A percentile compares a stretch with the other conserved stretches of the same genome.
Evolutionary conservation across 2,888 invertebrate genomes (phyloP).

Genomic region (Xylota segnis): DNA sequence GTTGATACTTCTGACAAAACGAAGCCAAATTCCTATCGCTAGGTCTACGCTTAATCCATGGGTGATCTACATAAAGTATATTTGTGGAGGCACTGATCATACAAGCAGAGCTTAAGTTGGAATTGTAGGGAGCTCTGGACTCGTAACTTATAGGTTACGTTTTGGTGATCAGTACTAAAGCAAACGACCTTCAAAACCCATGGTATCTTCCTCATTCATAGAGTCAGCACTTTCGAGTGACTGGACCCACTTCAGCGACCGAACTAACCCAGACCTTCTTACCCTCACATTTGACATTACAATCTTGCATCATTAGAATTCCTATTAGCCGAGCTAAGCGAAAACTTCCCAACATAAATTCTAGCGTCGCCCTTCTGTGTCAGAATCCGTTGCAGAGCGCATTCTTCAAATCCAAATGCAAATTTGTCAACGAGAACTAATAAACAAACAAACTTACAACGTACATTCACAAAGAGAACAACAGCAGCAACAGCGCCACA

Average conservation of each 20-base stretch:
- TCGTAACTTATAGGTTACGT: too few relatives aligned
- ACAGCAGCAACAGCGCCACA: slow-evolving; percentile 13
- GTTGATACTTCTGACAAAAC: too few relatives aligned
- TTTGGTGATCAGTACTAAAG: too few relatives aligned
- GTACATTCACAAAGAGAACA: slow-evolving; percentile 50
- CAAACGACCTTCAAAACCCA: too few relatives aligned
- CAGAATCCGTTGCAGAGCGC: slow-evolving; percentile 39
- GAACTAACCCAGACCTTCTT: slow-evolving; percentile 33
- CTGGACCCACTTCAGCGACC: too few relatives aligned
- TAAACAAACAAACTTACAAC: slow-evolving; percentile 64
- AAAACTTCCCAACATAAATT: slow-evolving; percentile 51
- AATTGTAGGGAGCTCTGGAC: too few relatives aligned
- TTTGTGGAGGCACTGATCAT: too few relatives aligned
- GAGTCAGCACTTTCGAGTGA: neutral
- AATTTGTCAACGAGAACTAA: slow-evolving; percentile 66
- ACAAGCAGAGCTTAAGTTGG: too few relatives aligned
- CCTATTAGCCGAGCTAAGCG: neutral
- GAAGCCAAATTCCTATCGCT: too few relatives aligned
- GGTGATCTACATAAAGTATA: too few relatives aligned
- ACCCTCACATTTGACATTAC: neutral
- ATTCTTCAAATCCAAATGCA: slow-evolving; percentile 66
- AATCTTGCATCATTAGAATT: slow-evolving; percentile 14
- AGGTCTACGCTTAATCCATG: too few relatives aligned
- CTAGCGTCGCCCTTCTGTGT: slow-evolving; percentile 45
- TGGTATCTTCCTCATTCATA: neutral